phyloP scores from a whole-genome alignment of 1,140 invertebrate species.

The Coenobita brevimanus region DNA sequence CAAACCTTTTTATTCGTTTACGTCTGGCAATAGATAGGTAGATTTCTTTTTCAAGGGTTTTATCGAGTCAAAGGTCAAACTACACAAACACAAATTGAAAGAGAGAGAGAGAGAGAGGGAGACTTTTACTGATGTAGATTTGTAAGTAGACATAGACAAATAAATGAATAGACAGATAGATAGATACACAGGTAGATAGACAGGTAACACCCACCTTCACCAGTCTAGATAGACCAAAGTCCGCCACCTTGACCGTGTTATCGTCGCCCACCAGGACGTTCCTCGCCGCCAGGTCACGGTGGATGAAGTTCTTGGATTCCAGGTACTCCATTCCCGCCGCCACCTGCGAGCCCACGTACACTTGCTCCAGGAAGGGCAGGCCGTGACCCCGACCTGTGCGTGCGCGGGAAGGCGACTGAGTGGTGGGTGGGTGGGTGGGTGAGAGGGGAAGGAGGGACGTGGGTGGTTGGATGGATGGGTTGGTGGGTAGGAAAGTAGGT shows the following conservation, averaged over 20 bases:
- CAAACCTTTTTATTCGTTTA: too few species aligned
- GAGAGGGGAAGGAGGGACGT: too few species aligned
- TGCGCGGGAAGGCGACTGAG: too few species aligned
- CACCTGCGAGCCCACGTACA: constrained; percentile 83
- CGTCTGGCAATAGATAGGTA: too few species aligned
- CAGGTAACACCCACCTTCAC: constrained; percentile 68
- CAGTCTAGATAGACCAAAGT: constrained; percentile 78
- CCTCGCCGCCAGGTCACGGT: constrained; percentile 78
- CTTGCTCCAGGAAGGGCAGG: constrained; percentile 71
- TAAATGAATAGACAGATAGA: too few species aligned
- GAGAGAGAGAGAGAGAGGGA: too few species aligned
- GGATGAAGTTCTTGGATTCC: constrained; percentile 62
- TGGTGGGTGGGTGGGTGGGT: not conserved
- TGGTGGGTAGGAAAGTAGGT: too few species aligned
- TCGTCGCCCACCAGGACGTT: constrained; percentile 79
- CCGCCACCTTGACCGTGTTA: constrained; percentile 79
- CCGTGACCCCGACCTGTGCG: constrained; percentile 4
- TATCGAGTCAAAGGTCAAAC: not conserved
- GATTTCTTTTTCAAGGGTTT: too few species aligned
- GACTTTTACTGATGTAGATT: too few species aligned
- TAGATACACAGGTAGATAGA: constrained; percentile 5
- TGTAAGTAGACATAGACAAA: too few species aligned
- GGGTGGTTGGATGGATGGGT: too few species aligned
- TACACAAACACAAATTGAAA: too few species aligned
- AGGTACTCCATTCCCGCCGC: constrained; percentile 75